Conservation (phyloP, 2,888 invertebrate genomes). For the Sphaeridia pumilis region DNA sequence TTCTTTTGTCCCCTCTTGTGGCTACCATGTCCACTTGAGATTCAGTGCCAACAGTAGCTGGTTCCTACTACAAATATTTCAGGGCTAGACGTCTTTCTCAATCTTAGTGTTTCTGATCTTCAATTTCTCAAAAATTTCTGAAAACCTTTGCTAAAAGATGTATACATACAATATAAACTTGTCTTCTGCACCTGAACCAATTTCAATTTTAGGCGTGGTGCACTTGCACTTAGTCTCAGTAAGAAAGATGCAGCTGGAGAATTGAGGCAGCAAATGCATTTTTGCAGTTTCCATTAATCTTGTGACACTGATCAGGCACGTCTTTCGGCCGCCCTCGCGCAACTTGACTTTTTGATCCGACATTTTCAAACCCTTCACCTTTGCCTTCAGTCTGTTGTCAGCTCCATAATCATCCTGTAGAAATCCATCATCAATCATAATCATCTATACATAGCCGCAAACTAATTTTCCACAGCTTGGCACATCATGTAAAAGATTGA, state of each 20-base stretch:
- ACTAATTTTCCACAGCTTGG: background rate
- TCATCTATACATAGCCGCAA: background rate
- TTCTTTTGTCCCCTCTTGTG: background rate
- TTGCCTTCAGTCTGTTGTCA: constrained; percentile 2
- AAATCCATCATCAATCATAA: constrained; percentile 2
- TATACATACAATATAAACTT: no score
- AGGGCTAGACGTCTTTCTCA: background rate
- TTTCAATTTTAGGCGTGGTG: no score
- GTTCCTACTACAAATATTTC: background rate
- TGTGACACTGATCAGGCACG: background rate
- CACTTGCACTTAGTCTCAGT: no score
- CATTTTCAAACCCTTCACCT: background rate
- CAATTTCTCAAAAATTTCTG: no score
- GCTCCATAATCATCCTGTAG: background rate
- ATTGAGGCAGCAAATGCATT: background rate
- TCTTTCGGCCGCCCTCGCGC: background rate
- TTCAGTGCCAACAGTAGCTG: background rate
- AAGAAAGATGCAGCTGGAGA: no score
- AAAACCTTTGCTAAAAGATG: no score
- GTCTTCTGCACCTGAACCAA: no score
- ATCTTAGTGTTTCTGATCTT: background rate
- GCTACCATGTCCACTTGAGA: background rate
- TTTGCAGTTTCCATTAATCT: background rate
- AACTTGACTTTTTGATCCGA: background rate
- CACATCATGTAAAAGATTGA: background rate